Evolutionary conservation across 2,113 vertebrate species (phyloP), one percentile per base, ranked within the genome.

Genomic region (Sander vitreus): DNA sequence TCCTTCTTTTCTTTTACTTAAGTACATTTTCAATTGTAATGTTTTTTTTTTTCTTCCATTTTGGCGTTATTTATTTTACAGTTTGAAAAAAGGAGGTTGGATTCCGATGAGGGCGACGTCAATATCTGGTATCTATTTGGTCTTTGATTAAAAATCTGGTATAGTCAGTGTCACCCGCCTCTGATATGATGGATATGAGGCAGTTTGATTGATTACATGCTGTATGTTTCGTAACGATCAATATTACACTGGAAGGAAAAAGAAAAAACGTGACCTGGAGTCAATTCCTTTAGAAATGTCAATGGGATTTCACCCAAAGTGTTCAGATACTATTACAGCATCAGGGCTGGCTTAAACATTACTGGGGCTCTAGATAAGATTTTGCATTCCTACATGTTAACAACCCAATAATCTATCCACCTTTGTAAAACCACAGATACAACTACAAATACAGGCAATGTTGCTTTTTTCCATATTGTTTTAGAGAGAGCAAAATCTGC

Each of bases 151-250:
- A 69, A 54, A 30, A 15, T 48, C n/a, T 30, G n/a, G 12, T 25
- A 2, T 21, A 36, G 73, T 80, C 77, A 77, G 3, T 50, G 47
- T 63, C 78, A 36, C 43, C 30, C 0, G 1, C 13, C n/a, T 39
- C 58, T 77, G 67, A 73, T 43, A 51, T 63, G 85, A 86, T 30
- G 25, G 74, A 60, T 53, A 10, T 14, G 80, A 70, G 59, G 53
- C 51, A 9, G 53, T 50, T 60, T 78, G 58, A 78, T 78, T 81
- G 75, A 82, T 75, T 54, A 27, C 43, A 16, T 13, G 15, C 21
- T 19, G 19, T 16, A 19, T 36, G 64, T 9, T 18, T 73, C n/a
- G 7, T 11, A 10, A 16, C 14, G 60, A 67, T 86, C 63, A 33
- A 48, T 84, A 12, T 6, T 36, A 21, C 25, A 15, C 33, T 23